Evolutionary conservation across 2,113 vertebrate species (phyloP), one percentile per base, ranked within the genome.

Genomic region (Macquaria australasica): DNA sequence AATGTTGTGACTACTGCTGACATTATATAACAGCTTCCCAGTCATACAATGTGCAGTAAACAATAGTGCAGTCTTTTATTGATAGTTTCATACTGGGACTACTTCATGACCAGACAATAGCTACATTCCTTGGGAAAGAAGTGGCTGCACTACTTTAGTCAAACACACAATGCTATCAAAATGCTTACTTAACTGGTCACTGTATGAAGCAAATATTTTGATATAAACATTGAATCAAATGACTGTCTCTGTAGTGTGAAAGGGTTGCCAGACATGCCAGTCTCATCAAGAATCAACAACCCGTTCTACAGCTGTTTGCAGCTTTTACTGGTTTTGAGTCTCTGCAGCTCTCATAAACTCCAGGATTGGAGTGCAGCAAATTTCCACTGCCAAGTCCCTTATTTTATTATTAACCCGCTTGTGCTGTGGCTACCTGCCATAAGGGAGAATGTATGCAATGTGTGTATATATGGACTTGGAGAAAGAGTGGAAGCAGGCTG

Each of bases 201-300:
- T 43, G 43, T 51, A 23, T 31, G 12, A 28, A n/a, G 71, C 25
- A 21, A 21, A 70, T 70, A 51, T 25, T 28, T 34, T 23, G 8
- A 50, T 73, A 63, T 8, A 60, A 80, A 71, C 28, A 62, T 23
- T 37, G 43, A 66, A 45, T 59, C 31, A 48, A 83, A 82, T 79
- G 31, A 34, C 28, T 51, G 28, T 31, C 55, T 59, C 73, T 25
- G 34, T 23, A 18, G 34, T 66, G 51, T 74, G 63, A 56, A 62
- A 48, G 8, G 2, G 16, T 37, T 70, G 3, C 50, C 14, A 74
- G 50, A 59, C 12, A 39, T 68, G 64, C 66, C 71, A 66, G 15
- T 79, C 56, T 75, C 64, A 70, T 34, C 59, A 50, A 69, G 64
- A 68, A 73, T 73, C 67, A 81, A 73, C 66, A 77, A 16, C 23